phyloP scores from a whole-genome alignment of 2,113 vertebrate species.

The Tragelaphus strepsiceros region DNA sequence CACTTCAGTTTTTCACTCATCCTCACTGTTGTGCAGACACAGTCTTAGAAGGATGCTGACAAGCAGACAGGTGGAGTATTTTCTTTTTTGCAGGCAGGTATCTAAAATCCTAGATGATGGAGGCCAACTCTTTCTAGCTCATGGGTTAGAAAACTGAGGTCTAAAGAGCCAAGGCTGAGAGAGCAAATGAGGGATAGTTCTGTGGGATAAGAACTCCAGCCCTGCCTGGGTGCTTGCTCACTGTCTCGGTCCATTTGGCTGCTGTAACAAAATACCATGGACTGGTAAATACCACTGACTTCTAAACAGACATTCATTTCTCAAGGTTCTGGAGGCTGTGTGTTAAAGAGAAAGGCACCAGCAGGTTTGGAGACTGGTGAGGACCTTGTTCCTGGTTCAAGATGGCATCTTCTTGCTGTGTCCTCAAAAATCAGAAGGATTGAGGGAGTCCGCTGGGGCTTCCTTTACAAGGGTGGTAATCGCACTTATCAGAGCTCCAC shows the following conservation, averaged over 20 bases:
- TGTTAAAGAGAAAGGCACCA: neutral
- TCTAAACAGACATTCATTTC: no score
- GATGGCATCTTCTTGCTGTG: neutral
- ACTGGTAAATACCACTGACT: neutral
- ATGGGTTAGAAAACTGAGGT: neutral
- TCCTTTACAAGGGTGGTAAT: neutral
- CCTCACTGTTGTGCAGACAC: neutral
- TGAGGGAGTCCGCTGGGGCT: neutral
- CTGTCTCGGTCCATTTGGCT: neutral
- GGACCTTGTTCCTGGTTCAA: neutral
- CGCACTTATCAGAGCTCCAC: neutral
- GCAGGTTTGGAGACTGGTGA: neutral
- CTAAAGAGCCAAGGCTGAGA: neutral
- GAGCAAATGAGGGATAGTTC: accelerated
- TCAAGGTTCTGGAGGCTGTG: neutral
- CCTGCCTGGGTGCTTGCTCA: neutral
- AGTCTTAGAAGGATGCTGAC: neutral
- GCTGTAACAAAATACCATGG: neutral
- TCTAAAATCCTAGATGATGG: neutral
- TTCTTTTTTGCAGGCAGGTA: neutral
- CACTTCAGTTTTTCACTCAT: neutral
- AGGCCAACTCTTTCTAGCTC: neutral
- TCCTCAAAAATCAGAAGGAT: neutral
- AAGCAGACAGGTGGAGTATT: neutral
- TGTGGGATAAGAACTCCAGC: neutral